Base-by-base conservation (phyloP, 1,140 invertebrate species). In the Drosophila tristis region DNA sequence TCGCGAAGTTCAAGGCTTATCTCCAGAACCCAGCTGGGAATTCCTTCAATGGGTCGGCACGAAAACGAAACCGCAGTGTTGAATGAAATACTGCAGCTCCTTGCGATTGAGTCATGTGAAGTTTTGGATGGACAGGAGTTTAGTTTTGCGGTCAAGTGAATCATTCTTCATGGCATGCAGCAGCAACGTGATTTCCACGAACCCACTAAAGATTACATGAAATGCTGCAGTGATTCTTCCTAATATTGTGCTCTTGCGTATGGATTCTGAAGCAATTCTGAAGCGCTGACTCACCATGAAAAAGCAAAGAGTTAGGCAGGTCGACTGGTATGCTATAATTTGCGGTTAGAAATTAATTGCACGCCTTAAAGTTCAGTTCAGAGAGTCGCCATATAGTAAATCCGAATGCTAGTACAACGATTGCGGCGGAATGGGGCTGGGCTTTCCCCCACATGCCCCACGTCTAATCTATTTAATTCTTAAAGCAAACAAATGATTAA, bases 311-410 rank as follows among this genome's bases (percentile, higher is more conserved):
- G 4, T 8, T 35, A 49, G 11, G 44, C 56, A 61, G 65, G 44
- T 29, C 11, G n/a, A 26, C 60, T 57, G 68, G 60, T 45, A 82
- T 78, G 74, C 54, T 35, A 45, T 66, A 63, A 84, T 66, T 77
- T 68, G 63, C 77, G 53, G 61, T 77, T 77, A 43, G 62, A 8
- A 55, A 48, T 39, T 4, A 44, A 31, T 49, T 47, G 56, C 45
- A 49, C 20, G 43, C 9, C 48, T 48, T 64, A 25, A 55, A 23
- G 16, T 16, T 16, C 23, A 67, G 50, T 49, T 51, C 15, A 54
- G 29, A 16, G 43, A 45, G n/a, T 16, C 15, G 42, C 16, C 51
- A 42, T 47, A 49, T 9, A 50, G 43, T 60, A 64, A 60, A 43
- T 64, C 57, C 64, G 54, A 20, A 26, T 39, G 23, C 15, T 31